Conservation (phyloP, 2,113 vertebrate species). For the Triplophysa siluroides region DNA sequence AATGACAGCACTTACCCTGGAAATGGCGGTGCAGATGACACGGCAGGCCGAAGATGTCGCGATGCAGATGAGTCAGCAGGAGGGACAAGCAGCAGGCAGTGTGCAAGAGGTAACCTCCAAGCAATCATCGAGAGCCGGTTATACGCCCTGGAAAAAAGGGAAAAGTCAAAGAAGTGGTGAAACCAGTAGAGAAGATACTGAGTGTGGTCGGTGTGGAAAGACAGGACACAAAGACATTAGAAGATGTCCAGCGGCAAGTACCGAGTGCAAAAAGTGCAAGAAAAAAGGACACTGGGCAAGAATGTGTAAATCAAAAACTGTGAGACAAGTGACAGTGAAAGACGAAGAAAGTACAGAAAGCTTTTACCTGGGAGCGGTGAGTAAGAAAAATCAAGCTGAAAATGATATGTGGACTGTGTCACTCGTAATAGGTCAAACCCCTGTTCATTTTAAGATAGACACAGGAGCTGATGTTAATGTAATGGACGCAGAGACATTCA, state of each 20-base stretch:
- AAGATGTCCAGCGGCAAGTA: not conserved
- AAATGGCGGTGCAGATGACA: conserved; percentile 11
- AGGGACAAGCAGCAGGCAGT: not conserved
- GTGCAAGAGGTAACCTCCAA: conserved; percentile 16
- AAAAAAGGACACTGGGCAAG: not conserved
- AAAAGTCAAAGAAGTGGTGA: not conserved
- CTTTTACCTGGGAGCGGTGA: not conserved
- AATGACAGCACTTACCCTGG: conserved; percentile 30
- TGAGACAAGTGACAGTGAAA: not conserved
- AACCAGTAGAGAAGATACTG: not conserved
- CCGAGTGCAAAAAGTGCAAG: not conserved
- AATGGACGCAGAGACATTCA: not conserved
- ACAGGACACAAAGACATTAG: conserved; percentile 6
- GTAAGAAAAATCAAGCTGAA: not conserved
- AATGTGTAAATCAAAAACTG: not conserved
- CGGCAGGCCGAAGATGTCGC: conserved; percentile 14
- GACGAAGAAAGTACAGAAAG: not conserved
- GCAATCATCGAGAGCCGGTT: no score
- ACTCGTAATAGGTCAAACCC: not conserved
- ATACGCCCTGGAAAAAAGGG: conserved; percentile 1
- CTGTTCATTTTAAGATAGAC: not conserved
- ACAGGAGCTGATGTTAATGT: not conserved
- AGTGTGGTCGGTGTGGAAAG: not conserved
- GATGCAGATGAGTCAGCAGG: conserved; percentile 31
- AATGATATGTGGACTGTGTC: conserved; percentile 1